Evolutionary conservation across 1,140 invertebrate species (phyloP).

Genomic region (Palaemon carinicauda): DNA sequence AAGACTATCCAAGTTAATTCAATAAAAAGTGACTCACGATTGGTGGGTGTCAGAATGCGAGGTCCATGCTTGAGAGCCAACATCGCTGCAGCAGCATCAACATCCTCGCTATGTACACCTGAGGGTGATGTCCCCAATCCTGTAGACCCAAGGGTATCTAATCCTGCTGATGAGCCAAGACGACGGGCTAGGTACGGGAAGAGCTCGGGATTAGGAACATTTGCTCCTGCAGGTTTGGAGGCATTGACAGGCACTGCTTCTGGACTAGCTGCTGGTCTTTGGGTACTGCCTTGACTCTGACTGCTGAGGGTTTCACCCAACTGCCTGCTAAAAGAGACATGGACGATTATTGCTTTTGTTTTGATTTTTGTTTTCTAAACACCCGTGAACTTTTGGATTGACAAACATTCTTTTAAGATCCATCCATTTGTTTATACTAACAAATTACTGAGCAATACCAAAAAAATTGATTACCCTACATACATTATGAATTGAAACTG

Average conservation of each 20-base stretch:
- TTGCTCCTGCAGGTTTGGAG: conserved; percentile 17
- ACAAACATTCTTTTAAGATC: too few relatives aligned
- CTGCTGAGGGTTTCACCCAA: not conserved
- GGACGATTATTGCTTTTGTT: too few relatives aligned
- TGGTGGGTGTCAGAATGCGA: conserved; percentile 67
- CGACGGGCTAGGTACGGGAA: conserved; percentile 80
- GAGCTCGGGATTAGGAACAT: conserved; percentile 75
- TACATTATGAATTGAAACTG: too few relatives aligned
- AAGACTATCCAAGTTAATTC: not conserved
- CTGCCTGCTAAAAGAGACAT: not conserved
- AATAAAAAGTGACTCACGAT: conserved; percentile 63
- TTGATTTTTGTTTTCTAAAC: too few relatives aligned
- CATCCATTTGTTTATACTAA: too few relatives aligned
- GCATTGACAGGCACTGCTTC: not conserved
- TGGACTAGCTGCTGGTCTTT: not conserved
- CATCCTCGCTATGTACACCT: conserved; percentile 67
- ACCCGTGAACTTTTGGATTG: too few relatives aligned
- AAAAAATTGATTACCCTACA: too few relatives aligned
- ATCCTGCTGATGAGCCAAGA: conserved; percentile 67
- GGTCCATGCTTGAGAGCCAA: conserved; percentile 80
- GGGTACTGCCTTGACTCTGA: not conserved
- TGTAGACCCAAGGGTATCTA: conserved; percentile 54
- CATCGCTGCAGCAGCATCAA: conserved; percentile 84
- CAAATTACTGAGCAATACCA: too few relatives aligned
- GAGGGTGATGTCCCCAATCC: conserved; percentile 46